Base-by-base conservation (phyloP, 2,888 invertebrate species). In the Yponomeuta malinellus region DNA sequence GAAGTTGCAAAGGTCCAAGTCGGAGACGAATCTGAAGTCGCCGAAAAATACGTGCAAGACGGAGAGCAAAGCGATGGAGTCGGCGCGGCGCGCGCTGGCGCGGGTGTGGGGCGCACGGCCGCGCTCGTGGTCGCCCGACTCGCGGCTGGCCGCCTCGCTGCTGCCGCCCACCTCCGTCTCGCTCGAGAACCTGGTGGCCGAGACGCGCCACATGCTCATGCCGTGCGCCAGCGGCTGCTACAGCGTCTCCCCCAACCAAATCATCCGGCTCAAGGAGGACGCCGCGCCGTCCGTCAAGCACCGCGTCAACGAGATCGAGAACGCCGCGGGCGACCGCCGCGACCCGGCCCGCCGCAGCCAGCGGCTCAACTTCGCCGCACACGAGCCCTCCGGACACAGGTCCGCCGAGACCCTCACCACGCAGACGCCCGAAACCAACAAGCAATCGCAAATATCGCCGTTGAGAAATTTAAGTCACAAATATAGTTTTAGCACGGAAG, bases 241-340 rank as follows among this genome's bases (percentile, higher is more conserved):
- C 87, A 97, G 97, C 84, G 97, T 97, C 48, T 97, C 97, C 68
- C 97, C 97, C 78, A 97, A 97, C 87, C 96, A 97, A 93, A 97
- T 97, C 78, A 95, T 97, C 74, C 95, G 97, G 78, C 93, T 97
- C 75, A 96, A 96, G 75, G 94, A 94, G 75, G 94, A 94, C 74
- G 93, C 92, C 71, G 89, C 92, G 68, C 91, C 93, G 37, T 94
- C 94, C 37, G 95, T 96, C 71, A 95, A 95, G 77, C 95, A 95
- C 76, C 94, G 95, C 76, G 95, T 96, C 64, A 94, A 93, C 82
- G 96, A 96, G 82, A 93, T 96, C 76, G 96, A 97, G 87, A 89
- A 82, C 76, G 88, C 88, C 8, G 87, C 89, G 37, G 85, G 85
- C 43, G 80, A 81, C 70, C 89, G 91, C 65, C 12, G 48, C 29